phyloP scores from a whole-genome alignment of 2,113 vertebrate species.

The Otus sunia region DNA sequence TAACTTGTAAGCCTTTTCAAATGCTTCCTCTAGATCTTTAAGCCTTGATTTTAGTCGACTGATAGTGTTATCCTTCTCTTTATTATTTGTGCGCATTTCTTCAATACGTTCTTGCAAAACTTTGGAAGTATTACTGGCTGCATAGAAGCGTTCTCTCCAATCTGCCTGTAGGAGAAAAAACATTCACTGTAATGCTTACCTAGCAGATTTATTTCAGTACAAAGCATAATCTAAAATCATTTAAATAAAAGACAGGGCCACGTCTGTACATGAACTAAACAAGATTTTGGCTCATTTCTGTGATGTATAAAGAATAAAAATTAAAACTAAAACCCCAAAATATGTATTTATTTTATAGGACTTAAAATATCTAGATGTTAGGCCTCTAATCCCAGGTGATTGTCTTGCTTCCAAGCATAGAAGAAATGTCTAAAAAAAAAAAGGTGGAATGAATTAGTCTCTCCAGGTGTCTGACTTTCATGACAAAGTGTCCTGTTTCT shows the following conservation, averaged over 20 bases:
- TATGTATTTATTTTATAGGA: background rate
- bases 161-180: constrained; percentile 73
- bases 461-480: background rate
- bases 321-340: background rate
- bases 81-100: constrained; percentile 79
- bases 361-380: background rate
- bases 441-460: background rate
- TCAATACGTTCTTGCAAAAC: constrained; percentile 85
- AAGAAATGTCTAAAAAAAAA: background rate
- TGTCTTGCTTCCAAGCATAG: background rate
- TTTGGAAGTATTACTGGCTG: constrained; percentile 76
- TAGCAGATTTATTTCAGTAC: background rate
- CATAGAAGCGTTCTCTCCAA: constrained; percentile 83
- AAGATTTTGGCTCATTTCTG: background rate
- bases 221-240: background rate
- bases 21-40: constrained; percentile 82
- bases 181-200: background rate
- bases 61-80: constrained; percentile 84
- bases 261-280: fast-evolving
- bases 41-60: constrained; percentile 76
- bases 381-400: background rate
- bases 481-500: background rate
- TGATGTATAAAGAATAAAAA: background rate
- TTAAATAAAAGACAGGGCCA: background rate
- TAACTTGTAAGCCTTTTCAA: constrained; percentile 82